Base-by-base conservation (phyloP, 2,888 invertebrate genomes). In the Caenorhabditis panamensis region DNA sequence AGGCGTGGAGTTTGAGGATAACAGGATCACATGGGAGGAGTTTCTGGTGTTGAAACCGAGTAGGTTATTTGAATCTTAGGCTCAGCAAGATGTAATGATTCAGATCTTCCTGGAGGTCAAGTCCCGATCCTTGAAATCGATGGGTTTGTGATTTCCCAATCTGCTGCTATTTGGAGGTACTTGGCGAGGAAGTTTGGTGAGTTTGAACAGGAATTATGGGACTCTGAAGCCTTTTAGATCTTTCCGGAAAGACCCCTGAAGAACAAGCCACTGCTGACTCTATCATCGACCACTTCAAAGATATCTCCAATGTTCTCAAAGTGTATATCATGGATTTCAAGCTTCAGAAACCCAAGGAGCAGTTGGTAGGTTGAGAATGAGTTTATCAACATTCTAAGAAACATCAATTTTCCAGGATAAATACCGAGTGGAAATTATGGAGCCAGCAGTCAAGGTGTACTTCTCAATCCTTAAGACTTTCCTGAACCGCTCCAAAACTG, bases 271-370 rank as follows among this genome's bases (percentile, higher is more conserved):
- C 16, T 13, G 67, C 47, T 20, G 75, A 76, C 37, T 22, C 75
- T 2, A 18, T 76, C 11, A 54, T 67, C 18, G 75, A 67, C 18
- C 62, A 54, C 2, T 67, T 67, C 54, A 67, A 61, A 36, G 75
- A 76, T 47, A 67, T 76, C 28, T 13, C n/a, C n/a, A n/a, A n/a
- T n/a, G n/a, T n/a, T n/a, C n/a, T n/a, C n/a, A n/a, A n/a, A n/a
- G n/a, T n/a, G n/a, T n/a, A n/a, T n/a, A n/a, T n/a, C n/a, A n/a
- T n/a, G n/a, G n/a, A n/a, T n/a, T n/a, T n/a, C n/a, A n/a, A n/a
- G n/a, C n/a, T n/a, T n/a, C n/a, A n/a, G n/a, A n/a, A 44, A 47
- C 16, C 62, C 9, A 22, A 41, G 16, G 62, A 62, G 8, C 26
- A 51, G 58, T n/a, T 37, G 24, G 64, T 18, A 37, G 37, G n/a